Base-by-base conservation (phyloP, 1,140 invertebrate genomes). In the Drosophila parabipectinata region DNA sequence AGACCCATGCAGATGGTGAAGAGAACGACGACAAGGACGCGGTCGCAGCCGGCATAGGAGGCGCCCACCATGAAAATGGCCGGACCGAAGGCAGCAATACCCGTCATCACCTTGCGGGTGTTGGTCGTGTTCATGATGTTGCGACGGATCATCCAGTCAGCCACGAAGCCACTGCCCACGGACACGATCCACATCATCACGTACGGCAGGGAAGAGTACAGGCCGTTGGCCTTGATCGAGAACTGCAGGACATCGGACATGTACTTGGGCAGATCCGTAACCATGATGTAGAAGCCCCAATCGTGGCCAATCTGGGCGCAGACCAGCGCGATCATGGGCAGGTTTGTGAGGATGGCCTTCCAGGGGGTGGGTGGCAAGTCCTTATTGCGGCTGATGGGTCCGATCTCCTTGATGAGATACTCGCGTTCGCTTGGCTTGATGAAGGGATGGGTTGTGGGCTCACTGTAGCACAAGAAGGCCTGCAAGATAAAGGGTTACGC, bases 201-300 rank as follows among this genome's bases (percentile, higher is more conserved):
- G 74, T 96, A 96, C 0, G 96, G 96, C 32, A 96, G 64, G 0
- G 95, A 94, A 1, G 95, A 95, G 26, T 95, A 93, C 0, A 94
- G 90, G 2, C 95, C 95, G 67, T 96, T 95, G 75, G 94, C 92
- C 77, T 94, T 95, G 45, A 98, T 96, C 72, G 96, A 95, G 91
- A 97, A 98, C 84, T 96, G 95, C 7, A 98, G 92, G 2, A 98
- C 96, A 90, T 96, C 95, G 67, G 95, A 95, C 95, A 99, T 97
- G 92, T 98, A 99, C 94, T 97, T 97, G 2, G 98, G 98, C 14
- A 99, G 92, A 91, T 98, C 96, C 4, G 97, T 98, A 0, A 98
- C 95, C 94, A 98, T 96, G 3, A 97, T 98, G 89, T 98, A 98
- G 91, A 98, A 97, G 30, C 97, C 97, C 97, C 97, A 99, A 92